Conservation (phyloP, 2,888 invertebrate species). For the Pheosia tremula region DNA sequence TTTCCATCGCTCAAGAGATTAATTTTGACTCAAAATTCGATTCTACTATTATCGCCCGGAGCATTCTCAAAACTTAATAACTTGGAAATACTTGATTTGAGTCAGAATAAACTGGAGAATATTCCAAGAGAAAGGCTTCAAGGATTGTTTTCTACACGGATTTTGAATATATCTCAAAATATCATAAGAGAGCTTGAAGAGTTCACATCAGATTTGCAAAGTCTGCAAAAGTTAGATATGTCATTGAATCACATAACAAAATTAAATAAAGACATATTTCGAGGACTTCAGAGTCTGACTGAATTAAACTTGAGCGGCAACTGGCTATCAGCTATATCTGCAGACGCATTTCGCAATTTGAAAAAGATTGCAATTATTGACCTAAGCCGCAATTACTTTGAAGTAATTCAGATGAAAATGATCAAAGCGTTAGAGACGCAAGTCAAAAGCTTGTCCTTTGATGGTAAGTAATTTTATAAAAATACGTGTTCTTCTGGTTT, state of each 20-base stretch:
- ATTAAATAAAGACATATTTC: constrained; percentile 90
- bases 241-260: constrained; percentile 93
- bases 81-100: constrained; percentile 91
- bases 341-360: constrained; percentile 90
- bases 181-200: constrained; percentile 92
- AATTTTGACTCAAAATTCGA: constrained; percentile 89
- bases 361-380: constrained; percentile 91
- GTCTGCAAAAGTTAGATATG: constrained; percentile 91
- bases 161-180: constrained; percentile 94
- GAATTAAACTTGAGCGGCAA: constrained; percentile 93
- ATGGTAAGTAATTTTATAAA: constrained; percentile 86
- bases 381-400: constrained; percentile 92
- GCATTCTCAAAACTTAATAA: constrained; percentile 92
- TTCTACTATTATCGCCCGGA: constrained; percentile 92
- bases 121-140: constrained; percentile 93
- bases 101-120: constrained; percentile 92
- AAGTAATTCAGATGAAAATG: constrained; percentile 91
- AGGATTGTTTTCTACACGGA: constrained; percentile 88
- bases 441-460: constrained; percentile 89
- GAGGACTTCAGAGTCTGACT: constrained; percentile 89
- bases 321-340: constrained; percentile 90
- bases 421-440: constrained; percentile 92
- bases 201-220: constrained; percentile 90
- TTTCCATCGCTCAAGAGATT: constrained; percentile 91
- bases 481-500: constrained; percentile 1